Percentiles rank a stretch among this genome's conserved stretches.
Conservation (phyloP, 2,113 vertebrate genomes). For the Tiliqua scincoides region DNA sequence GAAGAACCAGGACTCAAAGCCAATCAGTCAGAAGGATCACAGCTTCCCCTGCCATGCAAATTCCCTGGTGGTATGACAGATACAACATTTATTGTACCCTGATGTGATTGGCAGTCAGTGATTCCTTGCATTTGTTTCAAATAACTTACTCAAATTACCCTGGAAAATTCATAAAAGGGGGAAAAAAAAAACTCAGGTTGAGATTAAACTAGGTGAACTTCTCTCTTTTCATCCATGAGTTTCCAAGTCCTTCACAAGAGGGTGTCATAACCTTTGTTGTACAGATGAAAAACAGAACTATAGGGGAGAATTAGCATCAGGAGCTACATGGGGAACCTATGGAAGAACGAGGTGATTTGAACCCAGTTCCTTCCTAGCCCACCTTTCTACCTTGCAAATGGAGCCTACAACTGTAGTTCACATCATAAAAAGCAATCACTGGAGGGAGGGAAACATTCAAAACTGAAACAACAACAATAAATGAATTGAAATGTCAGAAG, state of each 20-base stretch:
- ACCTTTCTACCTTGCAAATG: too few species aligned
- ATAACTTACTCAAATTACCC: not conserved
- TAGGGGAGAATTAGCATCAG: not conserved
- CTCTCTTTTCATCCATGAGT: not conserved
- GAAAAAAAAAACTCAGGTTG: not conserved
- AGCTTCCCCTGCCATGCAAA: not conserved
- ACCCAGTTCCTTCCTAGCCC: too few species aligned
- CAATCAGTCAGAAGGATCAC: not conserved
- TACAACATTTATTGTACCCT: not conserved
- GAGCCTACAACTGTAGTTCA: too few species aligned
- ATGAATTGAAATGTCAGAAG: too few species aligned
- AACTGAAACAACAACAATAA: too few species aligned
- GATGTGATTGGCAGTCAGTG: not conserved
- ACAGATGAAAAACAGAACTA: not conserved
- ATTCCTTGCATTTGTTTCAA: not conserved
- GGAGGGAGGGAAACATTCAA: too few species aligned
- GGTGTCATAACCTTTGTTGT: not conserved
- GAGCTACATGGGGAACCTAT: not conserved
- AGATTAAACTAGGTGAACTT: not conserved
- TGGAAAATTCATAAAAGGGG: not conserved
- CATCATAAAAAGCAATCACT: too few species aligned
- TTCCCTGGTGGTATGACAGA: not conserved
- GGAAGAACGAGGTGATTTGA: too few species aligned
- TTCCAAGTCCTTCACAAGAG: not conserved
- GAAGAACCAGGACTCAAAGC: not conserved